Conservation (phyloP, 2,888 invertebrate genomes). For the Piscicola geometra region DNA sequence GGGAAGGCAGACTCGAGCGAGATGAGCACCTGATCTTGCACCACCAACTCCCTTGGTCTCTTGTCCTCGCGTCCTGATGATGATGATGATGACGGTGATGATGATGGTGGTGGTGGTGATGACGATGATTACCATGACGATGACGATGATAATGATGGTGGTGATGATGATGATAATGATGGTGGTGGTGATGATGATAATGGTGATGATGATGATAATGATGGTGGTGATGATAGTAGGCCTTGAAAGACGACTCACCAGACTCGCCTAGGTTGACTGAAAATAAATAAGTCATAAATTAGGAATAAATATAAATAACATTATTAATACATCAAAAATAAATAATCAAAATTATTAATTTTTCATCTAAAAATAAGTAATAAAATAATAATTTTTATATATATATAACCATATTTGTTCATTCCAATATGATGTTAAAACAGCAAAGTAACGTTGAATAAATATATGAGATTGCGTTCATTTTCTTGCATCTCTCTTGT, state of each 20-base stretch:
- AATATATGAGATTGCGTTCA: too few relatives aligned
- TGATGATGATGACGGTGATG: too few relatives aligned
- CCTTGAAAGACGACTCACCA: not conserved
- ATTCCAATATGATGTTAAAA: too few relatives aligned
- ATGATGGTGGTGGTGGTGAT: not conserved
- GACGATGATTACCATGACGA: too few relatives aligned
- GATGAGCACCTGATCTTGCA: conserved; percentile 84
- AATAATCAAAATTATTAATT: too few relatives aligned
- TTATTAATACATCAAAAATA: too few relatives aligned
- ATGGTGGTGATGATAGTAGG: conserved; percentile 2
- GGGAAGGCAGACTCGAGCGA: conserved; percentile 97
- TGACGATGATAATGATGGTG: not conserved
- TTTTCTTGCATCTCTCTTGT: too few relatives aligned
- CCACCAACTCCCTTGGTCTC: conserved; percentile 59
- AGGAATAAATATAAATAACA: too few relatives aligned
- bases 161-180: not conserved
- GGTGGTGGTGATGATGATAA: not conserved
- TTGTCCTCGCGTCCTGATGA: conserved; percentile 47
- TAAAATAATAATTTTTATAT: too few relatives aligned
- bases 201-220: not conserved
- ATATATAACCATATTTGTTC: too few relatives aligned
- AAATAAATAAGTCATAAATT: not conserved
- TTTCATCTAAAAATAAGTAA: too few relatives aligned
- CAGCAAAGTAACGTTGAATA: too few relatives aligned
- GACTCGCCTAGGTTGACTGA: not conserved